Evolutionary conservation across 2,113 vertebrate genomes (phyloP), one percentile per base, ranked within the genome.

Genomic region (Protobothrops flavoviridis): DNA sequence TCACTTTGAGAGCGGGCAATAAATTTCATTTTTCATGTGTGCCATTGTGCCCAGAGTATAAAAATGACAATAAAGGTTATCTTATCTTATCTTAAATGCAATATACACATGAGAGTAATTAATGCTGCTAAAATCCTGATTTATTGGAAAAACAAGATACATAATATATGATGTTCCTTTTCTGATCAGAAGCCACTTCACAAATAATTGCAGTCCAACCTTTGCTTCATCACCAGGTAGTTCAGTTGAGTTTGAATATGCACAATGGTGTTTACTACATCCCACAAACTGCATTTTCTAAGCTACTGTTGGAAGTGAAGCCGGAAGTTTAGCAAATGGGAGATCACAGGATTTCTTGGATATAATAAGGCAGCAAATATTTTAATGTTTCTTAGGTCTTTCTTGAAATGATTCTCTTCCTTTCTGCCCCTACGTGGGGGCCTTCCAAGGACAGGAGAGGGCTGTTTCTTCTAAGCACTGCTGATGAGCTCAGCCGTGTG

Each of bases 101-200:
- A 86, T 8, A 59, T 48, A 21, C 10, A 50, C 53, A 91, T 4
- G 23, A 61, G 26, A 91, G 55, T 48, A 21, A 69, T 53, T 88
- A 88, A 88, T 69, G 85, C 91, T 92, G 91, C 85, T 39, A 92
- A 92, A 92, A 92, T 88, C 91, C 91, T 88, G 91, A 52, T 92
- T 92, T 92, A 92, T 92, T 92, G 29, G 21, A 69, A 88, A 87
- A 92, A 64, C 91, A 87, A 59, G 48, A 74, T 39, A 81, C 69
- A 74, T 55, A 55, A 53, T 57, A 86, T 43, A 59, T 1, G 17
- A 10, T 87, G 91, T 87, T 86, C 20, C 39, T 91, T 74, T 53
- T 91, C 1, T 26, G 39, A 88, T 92, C 13, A 43, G 59, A 74
- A 92, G 43, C 45, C 91, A 69, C n/a, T 33, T 55, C 59, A 20